Evolutionary conservation across 2,113 vertebrate genomes (phyloP), one percentile per base, ranked within the genome.

Genomic region (Strix uralensis): DNA sequence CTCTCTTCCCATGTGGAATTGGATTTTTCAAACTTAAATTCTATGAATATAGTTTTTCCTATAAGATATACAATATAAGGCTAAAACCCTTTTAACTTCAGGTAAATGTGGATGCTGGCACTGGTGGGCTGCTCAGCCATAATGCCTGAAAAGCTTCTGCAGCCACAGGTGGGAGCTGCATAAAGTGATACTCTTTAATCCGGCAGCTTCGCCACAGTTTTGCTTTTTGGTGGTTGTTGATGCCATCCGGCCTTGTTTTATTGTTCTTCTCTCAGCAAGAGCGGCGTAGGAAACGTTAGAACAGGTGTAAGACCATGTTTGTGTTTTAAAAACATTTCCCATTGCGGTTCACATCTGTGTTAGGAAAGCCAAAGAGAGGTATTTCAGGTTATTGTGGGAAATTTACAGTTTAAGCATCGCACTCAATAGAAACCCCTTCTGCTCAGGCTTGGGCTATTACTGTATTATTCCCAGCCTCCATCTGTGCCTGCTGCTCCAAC

Each of bases 91-190:
- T 63, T 62, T 58, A 21, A 32, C 79, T 32, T 46, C 18, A 47
- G 72, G n/a, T 18, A 20, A 20, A 17, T 15, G 52, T 2, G 2
- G 69, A 30, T 78, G 63, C 29, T 85, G 82, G 44, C 23, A 5
- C 40, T 38, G 40, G 14, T 81, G 77, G 69, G 49, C 32, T 65
- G 63, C 62, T 93, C 63, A 65, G 46, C 79, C 5, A 1, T 10
- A 42, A 52, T 6, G 19, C 55, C 86, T 32, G 21, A 62, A 32
- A 34, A 44, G 19, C 32, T 72, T 16, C 63, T 38, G 52, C 3
- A 5, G 38, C 66, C 0, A 0, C 2, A 1, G 58, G 58, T 59
- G 40, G 58, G 52, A 51, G 7, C 81, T 47, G 62, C 4, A 0
- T 10, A 2, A 44, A 67, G 62, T 59, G 58, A 52, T 52, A 40